Evolutionary conservation across 2,888 invertebrate species (phyloP).

Genomic region (Timema cristinae): DNA sequence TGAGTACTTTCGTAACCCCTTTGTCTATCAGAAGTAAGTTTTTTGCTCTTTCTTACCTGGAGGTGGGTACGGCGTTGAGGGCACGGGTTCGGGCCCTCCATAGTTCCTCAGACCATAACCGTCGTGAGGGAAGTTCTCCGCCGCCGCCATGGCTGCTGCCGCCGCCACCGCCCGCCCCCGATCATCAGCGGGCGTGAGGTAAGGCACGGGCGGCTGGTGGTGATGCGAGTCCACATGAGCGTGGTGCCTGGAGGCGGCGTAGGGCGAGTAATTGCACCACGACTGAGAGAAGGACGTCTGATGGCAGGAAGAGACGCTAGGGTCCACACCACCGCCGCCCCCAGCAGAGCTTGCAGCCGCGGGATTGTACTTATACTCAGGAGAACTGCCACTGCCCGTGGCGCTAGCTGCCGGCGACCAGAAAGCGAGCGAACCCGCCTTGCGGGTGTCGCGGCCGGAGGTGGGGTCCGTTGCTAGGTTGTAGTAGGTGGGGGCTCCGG

Average conservation of each 20-base stretch:
- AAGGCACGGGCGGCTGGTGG: conserved; percentile 54
- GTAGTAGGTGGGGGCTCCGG: conserved; percentile 68
- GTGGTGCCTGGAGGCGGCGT: conserved; percentile 54
- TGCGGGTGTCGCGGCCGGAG: conserved; percentile 57
- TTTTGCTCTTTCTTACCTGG: conserved; percentile 56
- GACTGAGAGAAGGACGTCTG: conserved; percentile 65
- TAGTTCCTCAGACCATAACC: conserved; percentile 73
- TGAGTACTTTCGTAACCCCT: too few relatives aligned
- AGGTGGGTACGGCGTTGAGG: conserved; percentile 72
- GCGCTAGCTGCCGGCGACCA: conserved; percentile 63
- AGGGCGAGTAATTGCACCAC: conserved; percentile 69
- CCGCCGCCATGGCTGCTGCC: conserved; percentile 51
- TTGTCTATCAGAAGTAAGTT: too few relatives aligned
- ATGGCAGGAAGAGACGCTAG: conserved; percentile 55
- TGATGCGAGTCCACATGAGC: conserved; percentile 51
- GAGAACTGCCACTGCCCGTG: conserved; percentile 51
- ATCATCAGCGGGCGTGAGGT: conserved; percentile 65
- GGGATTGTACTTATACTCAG: conserved; percentile 42
- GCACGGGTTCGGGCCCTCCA: conserved; percentile 64
- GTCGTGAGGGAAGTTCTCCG: conserved; percentile 66
- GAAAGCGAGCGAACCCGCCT: conserved; percentile 42
- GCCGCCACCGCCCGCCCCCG: conserved; percentile 61
- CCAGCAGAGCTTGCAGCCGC: conserved; percentile 56
- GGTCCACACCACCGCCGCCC: conserved; percentile 49
- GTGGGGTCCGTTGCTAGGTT: conserved; percentile 61